Evolutionary conservation across 2,113 vertebrate genomes (phyloP).

Genomic region (Catagonus wagneri): DNA sequence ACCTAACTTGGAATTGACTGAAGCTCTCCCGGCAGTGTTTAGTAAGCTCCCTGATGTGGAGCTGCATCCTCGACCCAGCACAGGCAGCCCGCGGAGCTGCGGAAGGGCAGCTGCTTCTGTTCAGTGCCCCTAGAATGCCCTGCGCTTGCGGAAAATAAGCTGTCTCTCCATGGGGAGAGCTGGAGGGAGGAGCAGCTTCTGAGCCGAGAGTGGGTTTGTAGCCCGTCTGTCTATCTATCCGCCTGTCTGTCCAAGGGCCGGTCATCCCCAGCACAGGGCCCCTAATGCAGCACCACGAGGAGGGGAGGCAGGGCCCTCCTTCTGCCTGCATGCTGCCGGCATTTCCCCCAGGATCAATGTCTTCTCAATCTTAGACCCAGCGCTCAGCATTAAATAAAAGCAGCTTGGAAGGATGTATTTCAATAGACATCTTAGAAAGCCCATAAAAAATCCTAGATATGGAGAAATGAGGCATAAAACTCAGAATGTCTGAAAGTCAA

Average conservation of each 20-base stretch:
- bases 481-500: conserved; percentile 60
- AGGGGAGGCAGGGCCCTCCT: neutral
- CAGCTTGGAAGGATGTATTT: conserved; percentile 58
- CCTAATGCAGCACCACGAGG: neutral
- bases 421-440: conserved; percentile 67
- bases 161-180: neutral
- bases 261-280: neutral
- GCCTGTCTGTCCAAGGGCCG: neutral
- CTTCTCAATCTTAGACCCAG: neutral
- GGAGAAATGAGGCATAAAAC: conserved; percentile 76
- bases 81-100: neutral
- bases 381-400: conserved; percentile 5
- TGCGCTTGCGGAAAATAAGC: neutral
- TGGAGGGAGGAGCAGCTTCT: neutral
- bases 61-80: neutral
- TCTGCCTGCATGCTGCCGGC: neutral
- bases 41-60: conserved; percentile 48
- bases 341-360: neutral
- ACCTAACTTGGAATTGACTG: conserved; percentile 65
- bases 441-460: conserved; percentile 54
- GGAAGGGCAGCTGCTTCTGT: neutral
- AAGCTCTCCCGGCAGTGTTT: conserved; percentile 52
- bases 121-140: neutral
- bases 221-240: neutral
- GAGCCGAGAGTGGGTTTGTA: neutral